phyloP scores from a whole-genome alignment of 2,797 vertebrate genomes.

The Remorina albescens region DNA sequence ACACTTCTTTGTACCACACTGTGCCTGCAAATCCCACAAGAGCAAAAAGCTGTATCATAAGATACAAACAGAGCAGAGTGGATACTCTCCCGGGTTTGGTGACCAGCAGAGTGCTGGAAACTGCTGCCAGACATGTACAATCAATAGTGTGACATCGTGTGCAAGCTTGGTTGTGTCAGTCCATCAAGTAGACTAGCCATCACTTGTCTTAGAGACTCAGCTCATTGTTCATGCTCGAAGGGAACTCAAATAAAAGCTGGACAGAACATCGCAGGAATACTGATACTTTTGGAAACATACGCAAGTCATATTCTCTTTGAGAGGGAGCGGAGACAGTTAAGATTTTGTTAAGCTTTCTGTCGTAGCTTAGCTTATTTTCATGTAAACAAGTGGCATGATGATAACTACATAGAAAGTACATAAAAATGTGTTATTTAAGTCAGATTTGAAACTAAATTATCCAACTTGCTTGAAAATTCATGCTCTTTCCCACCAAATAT shows the following conservation, averaged over 20 bases:
- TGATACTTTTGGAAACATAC: background rate
- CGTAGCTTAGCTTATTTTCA: too few species aligned
- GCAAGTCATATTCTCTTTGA: background rate
- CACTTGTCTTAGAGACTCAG: constrained; percentile 15
- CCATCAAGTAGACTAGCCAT: constrained; percentile 22
- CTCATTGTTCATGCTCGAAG: constrained; percentile 1
- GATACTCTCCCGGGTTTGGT: constrained; percentile 27
- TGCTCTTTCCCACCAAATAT: too few species aligned
- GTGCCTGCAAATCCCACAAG: constrained; percentile 46
- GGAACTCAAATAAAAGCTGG: background rate
- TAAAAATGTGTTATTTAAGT: too few species aligned
- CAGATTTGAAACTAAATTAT: too few species aligned
- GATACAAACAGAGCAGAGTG: constrained; percentile 53
- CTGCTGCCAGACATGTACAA: constrained; percentile 51
- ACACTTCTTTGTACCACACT: constrained; percentile 22
- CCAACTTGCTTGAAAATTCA: too few species aligned
- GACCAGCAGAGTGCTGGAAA: constrained; percentile 29
- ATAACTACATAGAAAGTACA: too few species aligned
- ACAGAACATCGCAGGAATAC: background rate
- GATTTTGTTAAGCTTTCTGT: background rate
- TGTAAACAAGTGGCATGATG: too few species aligned
- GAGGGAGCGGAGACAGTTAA: background rate
- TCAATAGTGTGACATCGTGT: constrained; percentile 48
- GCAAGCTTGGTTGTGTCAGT: constrained; percentile 29
- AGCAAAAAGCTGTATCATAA: constrained; percentile 42